Evolutionary conservation across 2,888 invertebrate genomes (phyloP).

Genomic region (Drosophila ezoana): DNA sequence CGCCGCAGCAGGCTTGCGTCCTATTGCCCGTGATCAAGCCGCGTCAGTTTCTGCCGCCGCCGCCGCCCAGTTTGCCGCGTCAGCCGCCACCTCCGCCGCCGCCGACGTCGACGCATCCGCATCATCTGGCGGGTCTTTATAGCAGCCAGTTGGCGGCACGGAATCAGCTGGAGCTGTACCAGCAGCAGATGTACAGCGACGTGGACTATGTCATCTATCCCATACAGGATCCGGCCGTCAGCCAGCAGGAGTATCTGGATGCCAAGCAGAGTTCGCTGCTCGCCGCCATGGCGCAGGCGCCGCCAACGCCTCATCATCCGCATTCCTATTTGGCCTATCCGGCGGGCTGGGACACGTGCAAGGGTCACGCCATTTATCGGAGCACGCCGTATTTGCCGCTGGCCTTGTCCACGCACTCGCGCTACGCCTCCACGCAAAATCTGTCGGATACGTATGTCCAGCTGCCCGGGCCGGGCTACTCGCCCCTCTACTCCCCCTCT

Average conservation of each 20-base stretch:
- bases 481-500: constrained; percentile 88
- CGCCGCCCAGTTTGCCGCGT: constrained; percentile 88
- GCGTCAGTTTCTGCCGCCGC: constrained; percentile 87
- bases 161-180: constrained; percentile 93
- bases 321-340: constrained; percentile 84
- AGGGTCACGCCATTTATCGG: constrained; percentile 91
- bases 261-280: constrained; percentile 90
- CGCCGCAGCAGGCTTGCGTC: constrained; percentile 86
- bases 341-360: constrained; percentile 86
- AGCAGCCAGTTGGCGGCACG: constrained; percentile 89
- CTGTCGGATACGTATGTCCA: constrained; percentile 91
- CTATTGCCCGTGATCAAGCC: constrained; percentile 88
- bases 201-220: constrained; percentile 97
- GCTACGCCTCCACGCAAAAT: constrained; percentile 93
- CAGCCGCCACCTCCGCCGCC: constrained; percentile 88
- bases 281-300: constrained; percentile 87
- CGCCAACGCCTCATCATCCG: constrained; percentile 85
- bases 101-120: constrained; percentile 86
- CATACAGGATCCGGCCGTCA: constrained; percentile 94
- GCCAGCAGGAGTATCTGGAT: constrained; percentile 95
- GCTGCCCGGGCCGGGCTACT: constrained; percentile 86
- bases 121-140: constrained; percentile 89
- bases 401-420: constrained; percentile 88
- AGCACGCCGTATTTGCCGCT: constrained; percentile 92
- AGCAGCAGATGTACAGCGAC: constrained; percentile 95